Base-by-base conservation (phyloP, 2,797 vertebrate genomes). In the Labeo calbasu region DNA sequence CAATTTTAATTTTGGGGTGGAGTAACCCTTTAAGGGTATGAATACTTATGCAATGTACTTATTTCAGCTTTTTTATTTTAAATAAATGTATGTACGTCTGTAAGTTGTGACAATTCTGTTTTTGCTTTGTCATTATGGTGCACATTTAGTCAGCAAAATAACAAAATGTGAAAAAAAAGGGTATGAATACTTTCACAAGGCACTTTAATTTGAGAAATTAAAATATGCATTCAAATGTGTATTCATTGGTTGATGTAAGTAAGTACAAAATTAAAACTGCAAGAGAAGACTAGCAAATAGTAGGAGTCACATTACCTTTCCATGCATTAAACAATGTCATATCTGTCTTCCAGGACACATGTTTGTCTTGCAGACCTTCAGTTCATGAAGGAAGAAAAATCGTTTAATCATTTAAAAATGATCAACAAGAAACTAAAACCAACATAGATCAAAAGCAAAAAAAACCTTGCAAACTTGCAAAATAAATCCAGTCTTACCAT, bases 271-370 rank as follows among this genome's bases (percentile, higher is more conserved):
- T 32, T 51, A 79, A 65, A 79, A n/a, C 23, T 50, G 43, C 5
- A 14, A 13, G 15, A 36, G 5, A 50, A 51, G 12, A 25, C 5
- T 25, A 43, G 63, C 19, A 81, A 3, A 70, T 59, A 46, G 8
- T 57, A 15, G 36, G 23, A 5, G 12, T 53, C 5, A 85, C 89
- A 70, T 84, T 86, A 97, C 96, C 96, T 95, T 96, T 96, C 96
- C 96, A 96, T 0, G 94, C 93, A 79, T 91, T 84, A 57, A 96
- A 96, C 50, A 95, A 92, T 79, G 90, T 91, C 85, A 87, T 89
- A 88, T 97, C 95, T 51, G 84, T 95, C 87, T 96, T 97, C 96
- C 96, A 97, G 11, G 94, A 86, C 15, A 95, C n/a, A 1, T 93
- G 91, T 89, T 96, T 97, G 19, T 93, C 93, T 88, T 96, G 96